These are phyloP conservation scores for Grus americana DNA, from an alignment of 2,113 vertebrate species.

Conservation along the genomic window DNA sequence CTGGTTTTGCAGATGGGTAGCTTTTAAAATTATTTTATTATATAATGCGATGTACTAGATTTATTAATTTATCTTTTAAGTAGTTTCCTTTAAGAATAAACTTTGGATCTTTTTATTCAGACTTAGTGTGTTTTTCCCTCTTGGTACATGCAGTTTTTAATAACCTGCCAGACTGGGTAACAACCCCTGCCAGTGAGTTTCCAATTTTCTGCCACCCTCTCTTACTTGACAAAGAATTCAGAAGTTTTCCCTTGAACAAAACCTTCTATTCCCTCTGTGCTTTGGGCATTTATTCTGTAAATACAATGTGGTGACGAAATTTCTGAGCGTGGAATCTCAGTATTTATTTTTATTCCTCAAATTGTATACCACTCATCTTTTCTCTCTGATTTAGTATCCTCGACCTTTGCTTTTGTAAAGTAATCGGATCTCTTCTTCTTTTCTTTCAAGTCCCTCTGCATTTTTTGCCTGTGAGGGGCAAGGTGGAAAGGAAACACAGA, in stretches of 20 bases:
- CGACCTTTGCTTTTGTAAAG: not conserved
- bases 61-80: not conserved
- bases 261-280: not conserved
- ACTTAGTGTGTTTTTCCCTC: not conserved
- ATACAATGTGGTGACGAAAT: not conserved
- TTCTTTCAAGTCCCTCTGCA: not conserved
- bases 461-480: accelerated
- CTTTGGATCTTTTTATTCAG: not conserved
- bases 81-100: not conserved
- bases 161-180: not conserved
- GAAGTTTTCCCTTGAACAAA: not conserved
- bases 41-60: not conserved
- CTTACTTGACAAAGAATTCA: not conserved
- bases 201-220: not conserved
- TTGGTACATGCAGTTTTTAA: not conserved
- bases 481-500: not conserved
- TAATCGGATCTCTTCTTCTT: not conserved
- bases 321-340: not conserved
- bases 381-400: not conserved
- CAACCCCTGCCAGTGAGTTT: not conserved
- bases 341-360: not conserved
- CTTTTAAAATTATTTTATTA: not conserved
- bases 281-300: not conserved
- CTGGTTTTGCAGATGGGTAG: not conserved
- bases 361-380: not conserved